Evolutionary conservation across 2,888 invertebrate species (phyloP), one percentile per base, ranked within the genome.

Genomic region (Leucania comma): DNA sequence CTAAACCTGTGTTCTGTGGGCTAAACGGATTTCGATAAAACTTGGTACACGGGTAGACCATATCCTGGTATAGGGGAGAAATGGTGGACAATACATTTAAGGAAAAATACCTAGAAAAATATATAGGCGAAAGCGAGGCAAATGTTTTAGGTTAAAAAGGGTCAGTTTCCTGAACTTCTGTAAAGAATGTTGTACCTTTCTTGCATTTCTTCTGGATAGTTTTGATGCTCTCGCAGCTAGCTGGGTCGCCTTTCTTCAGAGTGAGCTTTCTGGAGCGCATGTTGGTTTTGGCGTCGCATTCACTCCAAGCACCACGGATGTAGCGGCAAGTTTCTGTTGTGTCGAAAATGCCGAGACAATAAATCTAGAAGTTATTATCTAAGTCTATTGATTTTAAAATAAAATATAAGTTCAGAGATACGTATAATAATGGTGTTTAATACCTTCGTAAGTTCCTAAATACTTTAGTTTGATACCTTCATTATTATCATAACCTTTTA

Each of bases 121-220:
- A 17, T 26, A 66, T 20, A 48, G 22, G 4, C 20, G 8, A 22
- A 1, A 32, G 8, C 29, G 12, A 8, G 2, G 12, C 2, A 14
- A 12, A 0, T 38, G 14, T 32, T 53, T 22, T 12, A 38, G 42
- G n/a, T 3, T 10, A 29, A 0, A 22, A 1, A 8, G 22, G 14
- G 6, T 5, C 35, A 35, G 35, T 35, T 8, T 17, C 14, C 3
- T 48, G 8, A 3, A 64, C 14, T 14, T 24, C 48, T 59, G n/a
- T 6, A 35, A 54, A 24, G 12, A 12, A n/a, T 32, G 5, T 64
- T 63, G 6, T 78, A 98, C 98, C 98, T 97, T 98, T 98, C 96
- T 98, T 98, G 97, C 98, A 98, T 90, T 98, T 98, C 96, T 98
- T 98, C 93, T 98, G 98, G 86, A 98, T 98, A 76, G 97, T 98